A percentile compares a stretch with the other conserved stretches of the same genome.
Evolutionary conservation across 2,113 vertebrate species (phyloP).

Genomic region (Leiothrix lutea): DNA sequence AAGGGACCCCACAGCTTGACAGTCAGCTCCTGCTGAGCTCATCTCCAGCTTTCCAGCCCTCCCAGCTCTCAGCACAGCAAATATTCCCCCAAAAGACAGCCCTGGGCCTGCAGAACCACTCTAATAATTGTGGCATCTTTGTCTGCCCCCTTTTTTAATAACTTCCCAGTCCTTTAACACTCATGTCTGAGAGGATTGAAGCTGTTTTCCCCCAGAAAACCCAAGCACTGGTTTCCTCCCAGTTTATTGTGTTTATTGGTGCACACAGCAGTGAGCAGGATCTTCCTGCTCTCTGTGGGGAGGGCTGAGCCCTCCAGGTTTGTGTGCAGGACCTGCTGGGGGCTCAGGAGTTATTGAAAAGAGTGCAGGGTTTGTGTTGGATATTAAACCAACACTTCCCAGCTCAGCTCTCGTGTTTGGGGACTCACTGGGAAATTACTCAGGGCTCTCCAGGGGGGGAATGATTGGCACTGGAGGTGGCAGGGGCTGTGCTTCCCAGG

Average conservation of each 20-base stretch:
- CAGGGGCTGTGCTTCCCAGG: background rate
- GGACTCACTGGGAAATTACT: slow-evolving; percentile 5
- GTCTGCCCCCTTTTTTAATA: background rate
- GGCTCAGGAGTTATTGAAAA: slow-evolving; percentile 44
- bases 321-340: background rate
- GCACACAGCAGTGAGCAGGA: background rate
- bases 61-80: background rate
- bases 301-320: background rate
- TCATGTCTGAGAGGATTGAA: background rate
- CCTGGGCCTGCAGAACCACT: background rate
- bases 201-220: background rate
- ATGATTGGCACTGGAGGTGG: background rate
- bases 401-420: background rate
- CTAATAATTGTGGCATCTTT: background rate
- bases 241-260: background rate
- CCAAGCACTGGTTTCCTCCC: background rate
- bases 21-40: background rate
- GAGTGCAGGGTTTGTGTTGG: background rate
- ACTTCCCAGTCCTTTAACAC: background rate
- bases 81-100: background rate
- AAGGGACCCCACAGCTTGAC: background rate
- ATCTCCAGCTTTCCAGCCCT: background rate
- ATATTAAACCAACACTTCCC: slow-evolving; percentile 4
- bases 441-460: background rate
- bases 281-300: background rate